phyloP scores from a whole-genome alignment of 1,140 invertebrate species.

The Harpegnathos saltator region DNA sequence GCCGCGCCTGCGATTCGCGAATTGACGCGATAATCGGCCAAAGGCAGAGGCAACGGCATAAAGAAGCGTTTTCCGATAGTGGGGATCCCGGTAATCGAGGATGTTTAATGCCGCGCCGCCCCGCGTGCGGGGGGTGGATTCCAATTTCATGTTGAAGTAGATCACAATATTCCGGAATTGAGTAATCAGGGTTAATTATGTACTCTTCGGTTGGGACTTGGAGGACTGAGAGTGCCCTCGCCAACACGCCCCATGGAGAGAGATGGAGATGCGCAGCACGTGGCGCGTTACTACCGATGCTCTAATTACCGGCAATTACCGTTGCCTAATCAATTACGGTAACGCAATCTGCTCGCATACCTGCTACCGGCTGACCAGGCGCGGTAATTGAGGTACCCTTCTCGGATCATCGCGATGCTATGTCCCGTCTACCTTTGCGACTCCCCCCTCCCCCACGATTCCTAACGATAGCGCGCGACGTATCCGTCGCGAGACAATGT shows the following conservation, averaged over 20 bases:
- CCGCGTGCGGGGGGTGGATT: neutral
- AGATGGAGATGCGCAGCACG: conserved; percentile 57
- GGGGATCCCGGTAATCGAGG: conserved; percentile 28
- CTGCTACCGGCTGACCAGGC: conserved; percentile 72
- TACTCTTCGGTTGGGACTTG: conserved; percentile 57
- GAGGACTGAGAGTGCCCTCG: conserved; percentile 39
- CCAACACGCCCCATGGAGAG: conserved; percentile 34
- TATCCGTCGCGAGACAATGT: conserved; percentile 50
- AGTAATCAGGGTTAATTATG: conserved; percentile 64
- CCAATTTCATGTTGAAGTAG: conserved; percentile 45
- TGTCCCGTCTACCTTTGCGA: neutral
- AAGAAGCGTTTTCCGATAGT: conserved; percentile 53
- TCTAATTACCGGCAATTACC: conserved; percentile 81
- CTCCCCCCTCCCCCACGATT: conserved; percentile 9
- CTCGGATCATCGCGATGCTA: conserved; percentile 47
- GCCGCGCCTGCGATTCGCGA: conserved; percentile 40
- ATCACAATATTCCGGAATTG: conserved; percentile 43
- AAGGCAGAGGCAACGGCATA: conserved; percentile 22
- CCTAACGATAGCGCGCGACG: conserved; percentile 9
- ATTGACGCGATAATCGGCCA: conserved; percentile 35
- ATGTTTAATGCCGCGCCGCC: conserved; percentile 33
- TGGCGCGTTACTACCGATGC: conserved; percentile 71
- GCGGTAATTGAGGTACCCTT: conserved; percentile 74
- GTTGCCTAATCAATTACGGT: conserved; percentile 81
- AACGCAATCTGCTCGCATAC: conserved; percentile 79